Evolutionary conservation across 2,113 vertebrate genomes (phyloP).

Genomic region (Chroicocephalus ridibundus): DNA sequence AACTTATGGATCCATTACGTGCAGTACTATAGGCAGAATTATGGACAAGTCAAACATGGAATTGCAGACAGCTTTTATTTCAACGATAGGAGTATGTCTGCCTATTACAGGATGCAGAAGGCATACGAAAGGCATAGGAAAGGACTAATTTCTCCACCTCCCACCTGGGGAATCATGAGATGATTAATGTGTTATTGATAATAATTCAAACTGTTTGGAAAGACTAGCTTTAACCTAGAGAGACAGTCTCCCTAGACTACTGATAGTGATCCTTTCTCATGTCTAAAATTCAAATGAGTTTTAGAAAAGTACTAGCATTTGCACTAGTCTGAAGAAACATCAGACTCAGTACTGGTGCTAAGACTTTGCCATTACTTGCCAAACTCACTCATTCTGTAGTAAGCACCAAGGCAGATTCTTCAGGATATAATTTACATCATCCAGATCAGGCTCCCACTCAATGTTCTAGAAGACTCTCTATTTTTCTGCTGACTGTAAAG

Average conservation of each 20-base stretch:
- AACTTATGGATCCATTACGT: background rate
- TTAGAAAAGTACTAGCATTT: background rate
- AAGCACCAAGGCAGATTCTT: background rate
- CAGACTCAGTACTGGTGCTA: rapidly evolving
- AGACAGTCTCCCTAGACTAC: background rate
- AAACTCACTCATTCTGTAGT: background rate
- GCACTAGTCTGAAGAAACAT: background rate
- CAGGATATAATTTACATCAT: background rate
- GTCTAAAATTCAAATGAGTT: background rate
- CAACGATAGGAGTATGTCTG: background rate
- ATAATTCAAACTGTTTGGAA: background rate
- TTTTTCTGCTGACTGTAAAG: background rate
- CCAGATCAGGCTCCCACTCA: background rate
- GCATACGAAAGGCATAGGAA: background rate
- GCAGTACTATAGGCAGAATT: background rate
- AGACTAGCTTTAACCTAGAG: background rate
- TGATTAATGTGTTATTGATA: background rate
- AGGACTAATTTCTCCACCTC: background rate
- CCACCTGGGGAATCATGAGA: background rate
- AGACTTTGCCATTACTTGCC: background rate
- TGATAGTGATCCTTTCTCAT: background rate
- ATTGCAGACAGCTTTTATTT: background rate
- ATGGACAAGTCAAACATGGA: background rate
- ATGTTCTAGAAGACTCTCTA: background rate
- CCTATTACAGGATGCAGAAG: background rate